Base-by-base conservation (phyloP, 2,888 invertebrate genomes). In the Acanthoscelides obtectus region DNA sequence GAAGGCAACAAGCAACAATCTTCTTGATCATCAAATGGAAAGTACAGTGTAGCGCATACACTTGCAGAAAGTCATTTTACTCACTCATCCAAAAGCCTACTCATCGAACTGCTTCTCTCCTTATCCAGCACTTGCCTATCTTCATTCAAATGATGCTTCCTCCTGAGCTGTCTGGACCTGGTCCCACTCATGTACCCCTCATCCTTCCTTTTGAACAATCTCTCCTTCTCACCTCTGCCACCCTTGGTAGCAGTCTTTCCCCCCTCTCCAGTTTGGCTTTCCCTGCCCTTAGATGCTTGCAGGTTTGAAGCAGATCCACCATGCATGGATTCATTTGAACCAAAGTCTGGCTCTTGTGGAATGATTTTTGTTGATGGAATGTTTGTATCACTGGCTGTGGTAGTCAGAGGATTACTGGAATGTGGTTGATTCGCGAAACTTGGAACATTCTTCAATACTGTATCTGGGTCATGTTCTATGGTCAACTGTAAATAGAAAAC, bases 381-480 rank as follows among this genome's bases (percentile, higher is more conserved):
- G 81, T 85, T 85, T 45, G 85, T 85, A 77, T 85, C 85, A 76
- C 85, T 85, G 63, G 81, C 77, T 2, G 87, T 86, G 65, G 87
- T 85, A 21, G 88, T 84, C 73, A 88, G 77, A 70, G 87, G 83
- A 22, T 79, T 70, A 22, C 72, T 77, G 64, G 77, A 70, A 22
- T 75, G 74, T 6, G 74, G 76, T 25, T 74, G 72, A 69, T 77
- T 77, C 17, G 76, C 71, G 64, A 77, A 72, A 71, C 78, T 78
- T 4, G 78, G 72, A 17, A 79, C 74, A 69, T 88, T 87, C 73
- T 89, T 87, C 75, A 89, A 88, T 68, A 92, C 86, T 64, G 93
- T 90, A 77, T 93, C 93, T 12, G 96, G 95, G 83, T 94, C 95
- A 82, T 96, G 94, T 84, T 97, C 97, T 80, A 97, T 94, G 2